A percentile compares a stretch with the other conserved stretches of the same genome.
These are phyloP conservation scores for Drosophila yooni DNA, from an alignment of 2,888 invertebrate species.

Conservation along the genomic window DNA sequence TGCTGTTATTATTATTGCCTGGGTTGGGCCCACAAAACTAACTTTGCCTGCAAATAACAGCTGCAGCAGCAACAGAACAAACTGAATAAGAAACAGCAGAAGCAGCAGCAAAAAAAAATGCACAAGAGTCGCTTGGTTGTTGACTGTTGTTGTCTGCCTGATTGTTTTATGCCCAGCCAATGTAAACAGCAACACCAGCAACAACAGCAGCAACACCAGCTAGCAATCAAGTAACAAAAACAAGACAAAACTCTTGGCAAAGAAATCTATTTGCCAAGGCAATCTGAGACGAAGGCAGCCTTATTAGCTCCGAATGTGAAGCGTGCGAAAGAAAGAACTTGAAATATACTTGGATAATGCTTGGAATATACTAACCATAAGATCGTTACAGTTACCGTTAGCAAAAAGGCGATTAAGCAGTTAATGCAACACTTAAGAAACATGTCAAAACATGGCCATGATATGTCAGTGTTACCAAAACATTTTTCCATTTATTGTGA, in stretches of 20 bases:
- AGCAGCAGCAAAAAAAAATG: conserved; percentile 29
- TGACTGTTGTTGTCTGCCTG: conserved; percentile 48
- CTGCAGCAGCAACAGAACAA: conserved; percentile 41
- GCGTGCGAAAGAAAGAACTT: conserved; percentile 42
- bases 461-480: neutral
- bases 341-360: conserved; percentile 8
- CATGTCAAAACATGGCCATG: neutral
- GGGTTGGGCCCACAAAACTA: conserved; percentile 59
- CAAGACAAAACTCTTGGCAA: conserved; percentile 33
- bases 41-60: conserved; percentile 54
- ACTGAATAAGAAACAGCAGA: conserved; percentile 37
- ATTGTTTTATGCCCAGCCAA: conserved; percentile 62
- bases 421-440: neutral
- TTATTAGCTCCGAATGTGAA: conserved; percentile 22
- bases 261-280: conserved; percentile 54
- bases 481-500: neutral
- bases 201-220: conserved; percentile 15
- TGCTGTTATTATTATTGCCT: conserved; percentile 72
- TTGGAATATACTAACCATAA: neutral
- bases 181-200: conserved; percentile 42
- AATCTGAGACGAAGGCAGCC: conserved; percentile 7
- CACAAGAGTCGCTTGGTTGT: conserved; percentile 35
- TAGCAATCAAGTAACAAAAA: conserved; percentile 25
- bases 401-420: neutral
- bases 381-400: conserved; percentile 17